These are phyloP conservation scores for Siderastrea radians DNA, from an alignment of 92 coral and sea anemone species.

Conservation along the genomic window DNA sequence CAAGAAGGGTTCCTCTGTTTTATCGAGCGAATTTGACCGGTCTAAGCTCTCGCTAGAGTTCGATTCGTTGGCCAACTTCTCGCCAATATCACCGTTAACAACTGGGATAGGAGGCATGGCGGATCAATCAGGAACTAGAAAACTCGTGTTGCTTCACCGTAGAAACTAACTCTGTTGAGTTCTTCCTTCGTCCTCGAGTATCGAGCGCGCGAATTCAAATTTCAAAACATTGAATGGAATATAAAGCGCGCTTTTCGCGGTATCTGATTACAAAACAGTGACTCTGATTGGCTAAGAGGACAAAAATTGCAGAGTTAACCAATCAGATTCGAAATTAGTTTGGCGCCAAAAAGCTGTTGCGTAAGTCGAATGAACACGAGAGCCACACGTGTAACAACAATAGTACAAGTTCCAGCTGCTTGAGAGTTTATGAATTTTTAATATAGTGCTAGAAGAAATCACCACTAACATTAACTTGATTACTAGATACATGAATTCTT, in stretches of 20 bases:
- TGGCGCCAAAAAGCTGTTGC: conserved; percentile 45
- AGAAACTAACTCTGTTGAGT: neutral
- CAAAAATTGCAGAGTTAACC: neutral
- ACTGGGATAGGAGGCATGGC: conserved; percentile 74
- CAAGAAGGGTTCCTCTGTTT: conserved; percentile 64
- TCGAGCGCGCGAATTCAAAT: conserved; percentile 39
- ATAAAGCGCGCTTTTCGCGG: conserved; percentile 26
- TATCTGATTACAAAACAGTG: conserved; percentile 30
- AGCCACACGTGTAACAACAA: conserved; percentile 13
- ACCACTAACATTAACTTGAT: neutral
- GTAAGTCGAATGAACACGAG: conserved; percentile 28
- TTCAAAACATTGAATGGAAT: conserved; percentile 4
- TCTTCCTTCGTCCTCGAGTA: neutral
- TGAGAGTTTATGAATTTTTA: neutral
- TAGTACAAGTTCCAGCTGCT: neutral
- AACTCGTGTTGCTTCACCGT: neutral
- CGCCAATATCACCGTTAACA: conserved; percentile 58
- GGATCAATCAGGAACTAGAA: neutral
- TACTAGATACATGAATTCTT: neutral
- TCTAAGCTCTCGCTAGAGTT: conserved; percentile 48
- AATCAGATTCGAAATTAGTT: conserved; percentile 19
- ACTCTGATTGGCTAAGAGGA: conserved; percentile 22
- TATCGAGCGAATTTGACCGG: conserved; percentile 54
- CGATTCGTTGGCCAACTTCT: conserved; percentile 62
- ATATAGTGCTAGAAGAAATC: neutral